Conservation (phyloP, 1,140 invertebrate genomes). For the Aphelinus certus region DNA sequence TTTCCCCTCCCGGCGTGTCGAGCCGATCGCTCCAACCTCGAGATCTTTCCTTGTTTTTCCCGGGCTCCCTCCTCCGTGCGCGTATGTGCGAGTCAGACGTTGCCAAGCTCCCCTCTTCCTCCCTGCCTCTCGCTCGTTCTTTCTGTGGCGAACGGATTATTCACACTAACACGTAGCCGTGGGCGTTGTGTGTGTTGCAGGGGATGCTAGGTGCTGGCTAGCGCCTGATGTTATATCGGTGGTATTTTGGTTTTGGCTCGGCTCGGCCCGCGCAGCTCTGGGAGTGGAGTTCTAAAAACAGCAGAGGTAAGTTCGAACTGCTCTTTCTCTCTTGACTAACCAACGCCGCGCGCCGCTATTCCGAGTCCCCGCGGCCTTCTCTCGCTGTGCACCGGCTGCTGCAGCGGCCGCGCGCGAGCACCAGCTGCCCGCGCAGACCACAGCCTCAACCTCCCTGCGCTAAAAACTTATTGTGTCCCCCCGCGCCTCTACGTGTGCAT, state of each 20-base stretch:
- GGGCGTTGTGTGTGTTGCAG: constrained; percentile 2
- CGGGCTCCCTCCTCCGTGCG: too few species aligned
- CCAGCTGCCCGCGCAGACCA: too few species aligned
- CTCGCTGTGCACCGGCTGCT: background rate
- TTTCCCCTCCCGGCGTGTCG: too few species aligned
- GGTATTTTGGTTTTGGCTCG: constrained; percentile 67
- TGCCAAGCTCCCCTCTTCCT: background rate
- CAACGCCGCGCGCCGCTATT: background rate
- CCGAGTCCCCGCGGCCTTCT: too few species aligned
- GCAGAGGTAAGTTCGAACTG: constrained; percentile 63
- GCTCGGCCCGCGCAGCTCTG: constrained; percentile 61
- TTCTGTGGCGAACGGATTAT: background rate
- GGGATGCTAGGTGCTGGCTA: constrained; percentile 36
- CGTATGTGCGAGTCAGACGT: too few species aligned
- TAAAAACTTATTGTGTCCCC: too few species aligned
- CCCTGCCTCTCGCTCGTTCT: background rate
- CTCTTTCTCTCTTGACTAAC: constrained; percentile 40
- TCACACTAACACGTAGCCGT: background rate
- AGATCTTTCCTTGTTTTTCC: background rate
- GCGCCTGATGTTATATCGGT: constrained; percentile 34
- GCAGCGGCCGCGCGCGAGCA: background rate
- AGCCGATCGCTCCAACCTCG: too few species aligned
- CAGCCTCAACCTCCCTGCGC: too few species aligned
- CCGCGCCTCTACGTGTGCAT: background rate
- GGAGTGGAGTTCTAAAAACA: constrained; percentile 67